phyloP scores from a whole-genome alignment of 2,888 invertebrate genomes.

The Polymixis lichenea region DNA sequence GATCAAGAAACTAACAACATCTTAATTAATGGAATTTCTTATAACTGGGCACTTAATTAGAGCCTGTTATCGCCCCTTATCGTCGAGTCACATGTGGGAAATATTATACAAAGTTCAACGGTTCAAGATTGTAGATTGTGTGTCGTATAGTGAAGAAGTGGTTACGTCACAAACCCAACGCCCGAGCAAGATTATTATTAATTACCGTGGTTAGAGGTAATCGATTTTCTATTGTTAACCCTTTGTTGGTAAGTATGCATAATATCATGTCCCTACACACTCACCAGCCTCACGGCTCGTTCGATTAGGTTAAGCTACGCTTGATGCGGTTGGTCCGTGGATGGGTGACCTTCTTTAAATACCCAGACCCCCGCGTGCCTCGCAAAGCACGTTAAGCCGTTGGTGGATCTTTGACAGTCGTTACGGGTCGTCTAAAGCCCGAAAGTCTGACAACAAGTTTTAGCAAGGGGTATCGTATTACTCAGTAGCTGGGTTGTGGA shows the following conservation, averaged over 20 bases:
- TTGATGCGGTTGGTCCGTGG: no score
- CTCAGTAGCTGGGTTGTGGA: no score
- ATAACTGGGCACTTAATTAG: conserved; percentile 19
- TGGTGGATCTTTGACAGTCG: no score
- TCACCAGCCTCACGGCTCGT: no score
- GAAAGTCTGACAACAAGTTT: no score
- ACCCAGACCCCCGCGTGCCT: no score
- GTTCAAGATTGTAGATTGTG: conserved; percentile 56
- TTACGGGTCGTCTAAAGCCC: no score
- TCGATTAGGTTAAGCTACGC: no score
- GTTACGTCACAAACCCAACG: conserved; percentile 17
- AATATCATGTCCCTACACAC: not conserved
- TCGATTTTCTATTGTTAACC: conserved; percentile 53
- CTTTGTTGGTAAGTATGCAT: not conserved
- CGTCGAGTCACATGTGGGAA: conserved; percentile 36
- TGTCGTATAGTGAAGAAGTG: conserved; percentile 22
- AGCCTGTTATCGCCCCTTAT: conserved; percentile 37
- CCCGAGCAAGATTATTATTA: conserved; percentile 41
- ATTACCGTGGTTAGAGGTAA: conserved; percentile 46
- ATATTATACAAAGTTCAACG: conserved; percentile 47
- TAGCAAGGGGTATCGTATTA: no score
- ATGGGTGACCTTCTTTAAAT: no score
- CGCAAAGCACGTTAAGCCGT: no score
- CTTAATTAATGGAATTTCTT: conserved; percentile 25
- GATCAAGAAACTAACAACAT: conserved; percentile 10